These are phyloP conservation scores for Leuciscus idus DNA, from an alignment of 2,113 vertebrate species.

Conservation along the genomic window DNA sequence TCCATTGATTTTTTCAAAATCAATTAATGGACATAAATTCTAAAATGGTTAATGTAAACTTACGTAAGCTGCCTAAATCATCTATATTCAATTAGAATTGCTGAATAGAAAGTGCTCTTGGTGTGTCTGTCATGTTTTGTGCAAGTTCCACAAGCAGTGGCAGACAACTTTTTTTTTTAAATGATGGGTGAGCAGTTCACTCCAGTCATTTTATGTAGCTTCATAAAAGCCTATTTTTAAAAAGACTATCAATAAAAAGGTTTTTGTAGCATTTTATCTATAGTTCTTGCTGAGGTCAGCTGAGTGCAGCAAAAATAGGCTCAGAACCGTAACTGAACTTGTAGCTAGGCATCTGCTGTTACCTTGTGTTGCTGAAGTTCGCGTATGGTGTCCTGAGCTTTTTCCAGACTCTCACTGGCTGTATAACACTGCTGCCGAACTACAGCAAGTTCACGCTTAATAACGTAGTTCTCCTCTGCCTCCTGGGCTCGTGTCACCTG, in stretches of 20 bases:
- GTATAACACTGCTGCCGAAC: slow-evolving; percentile 86
- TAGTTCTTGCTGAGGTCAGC: not conserved
- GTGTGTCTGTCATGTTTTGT: not conserved
- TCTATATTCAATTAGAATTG: not conserved
- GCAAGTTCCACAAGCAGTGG: not conserved
- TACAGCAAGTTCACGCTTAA: slow-evolving; percentile 91
- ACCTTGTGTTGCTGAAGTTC: slow-evolving; percentile 90
- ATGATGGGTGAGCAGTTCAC: not conserved
- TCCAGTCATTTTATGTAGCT: not conserved
- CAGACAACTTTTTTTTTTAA: not conserved
- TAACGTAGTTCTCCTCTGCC: slow-evolving; percentile 93
- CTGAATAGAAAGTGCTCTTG: not conserved
- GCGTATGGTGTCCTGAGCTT: slow-evolving; percentile 86
- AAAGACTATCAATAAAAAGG: not conserved
- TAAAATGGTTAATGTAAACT: not conserved
- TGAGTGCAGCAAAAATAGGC: not conserved
- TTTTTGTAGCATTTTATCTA: not conserved
- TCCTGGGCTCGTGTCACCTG: slow-evolving; percentile 94
- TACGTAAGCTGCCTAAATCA: not conserved
- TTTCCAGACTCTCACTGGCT: slow-evolving; percentile 85
- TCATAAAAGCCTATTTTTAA: not conserved
- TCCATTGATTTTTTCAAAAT: not conserved
- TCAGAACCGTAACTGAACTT: not conserved
- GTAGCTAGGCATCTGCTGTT: slow-evolving; percentile 21
- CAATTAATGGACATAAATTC: not conserved